phyloP scores from a whole-genome alignment of 2,888 invertebrate species.

The Orgyia antiqua region DNA sequence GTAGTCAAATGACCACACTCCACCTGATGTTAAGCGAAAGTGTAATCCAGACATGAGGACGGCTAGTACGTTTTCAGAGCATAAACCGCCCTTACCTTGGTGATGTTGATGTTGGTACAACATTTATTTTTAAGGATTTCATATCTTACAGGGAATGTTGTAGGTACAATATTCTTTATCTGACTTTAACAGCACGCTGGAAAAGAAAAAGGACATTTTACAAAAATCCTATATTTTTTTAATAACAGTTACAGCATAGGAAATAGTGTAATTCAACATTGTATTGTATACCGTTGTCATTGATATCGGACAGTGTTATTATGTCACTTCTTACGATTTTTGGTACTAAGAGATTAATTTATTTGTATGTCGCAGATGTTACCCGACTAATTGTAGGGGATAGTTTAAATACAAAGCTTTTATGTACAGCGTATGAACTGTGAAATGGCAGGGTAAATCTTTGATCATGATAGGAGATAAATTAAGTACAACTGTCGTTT shows the following conservation, averaged over 20 bases:
- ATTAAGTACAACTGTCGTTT: constrained; percentile 4
- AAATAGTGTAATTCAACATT: constrained; percentile 21
- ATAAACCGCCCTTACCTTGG: too few species aligned
- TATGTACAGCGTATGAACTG: constrained; percentile 5
- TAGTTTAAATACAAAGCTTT: constrained; percentile 7
- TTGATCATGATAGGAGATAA: constrained; percentile 1
- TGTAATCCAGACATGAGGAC: too few species aligned
- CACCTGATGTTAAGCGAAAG: too few species aligned
- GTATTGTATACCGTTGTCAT: constrained; percentile 16
- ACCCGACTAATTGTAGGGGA: constrained; percentile 23
- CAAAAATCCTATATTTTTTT: background rate
- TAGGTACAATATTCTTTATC: too few species aligned
- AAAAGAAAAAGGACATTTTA: too few species aligned
- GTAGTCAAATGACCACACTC: too few species aligned
- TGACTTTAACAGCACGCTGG: too few species aligned
- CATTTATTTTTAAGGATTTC: too few species aligned
- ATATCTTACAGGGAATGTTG: too few species aligned
- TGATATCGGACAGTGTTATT: constrained; percentile 18
- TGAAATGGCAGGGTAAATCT: constrained; percentile 1
- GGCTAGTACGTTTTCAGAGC: too few species aligned
- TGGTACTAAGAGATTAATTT: constrained; percentile 24
- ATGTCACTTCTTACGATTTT: constrained; percentile 18
- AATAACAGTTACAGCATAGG: constrained; percentile 10
- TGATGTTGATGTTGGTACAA: too few species aligned
- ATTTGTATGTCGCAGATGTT: constrained; percentile 18